Evolutionary conservation across 2,888 invertebrate genomes (phyloP).

Genomic region (Nomada hirtipes): DNA sequence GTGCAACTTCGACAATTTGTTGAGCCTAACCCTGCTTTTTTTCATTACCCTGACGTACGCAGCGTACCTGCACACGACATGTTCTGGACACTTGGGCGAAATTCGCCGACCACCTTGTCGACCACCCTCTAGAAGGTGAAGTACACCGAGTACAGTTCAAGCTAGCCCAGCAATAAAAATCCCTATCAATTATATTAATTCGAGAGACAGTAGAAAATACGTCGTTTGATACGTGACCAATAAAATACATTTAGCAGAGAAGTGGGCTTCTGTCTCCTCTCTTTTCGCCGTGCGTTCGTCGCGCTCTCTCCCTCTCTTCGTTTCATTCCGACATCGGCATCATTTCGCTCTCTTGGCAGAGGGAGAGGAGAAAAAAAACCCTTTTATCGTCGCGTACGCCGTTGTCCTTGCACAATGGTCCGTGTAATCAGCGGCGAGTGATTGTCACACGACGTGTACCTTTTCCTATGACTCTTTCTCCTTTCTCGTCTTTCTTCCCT

Average conservation of each 20-base stretch:
- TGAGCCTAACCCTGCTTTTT: too few species aligned
- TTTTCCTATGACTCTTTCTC: conserved; percentile 44
- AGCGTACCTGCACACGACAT: too few species aligned
- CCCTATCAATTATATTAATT: not conserved
- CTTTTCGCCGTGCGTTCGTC: not conserved
- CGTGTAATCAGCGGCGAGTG: conserved; percentile 84
- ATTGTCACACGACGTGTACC: conserved; percentile 74
- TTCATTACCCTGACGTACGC: too few species aligned
- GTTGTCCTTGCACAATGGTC: conserved; percentile 84
- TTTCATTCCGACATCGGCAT: conserved; percentile 31
- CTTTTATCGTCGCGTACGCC: conserved; percentile 60
- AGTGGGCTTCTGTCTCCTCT: not conserved
- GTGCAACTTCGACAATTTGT: too few species aligned
- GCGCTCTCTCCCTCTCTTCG: conserved; percentile 1
- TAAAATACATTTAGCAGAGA: conserved; percentile 10
- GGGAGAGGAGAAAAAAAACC: conserved; percentile 36
- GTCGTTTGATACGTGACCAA: not conserved
- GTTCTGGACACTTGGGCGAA: too few species aligned
- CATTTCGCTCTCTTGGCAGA: conserved; percentile 53
- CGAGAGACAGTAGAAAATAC: not conserved
- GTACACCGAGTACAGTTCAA: too few species aligned
- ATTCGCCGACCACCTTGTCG: too few species aligned
- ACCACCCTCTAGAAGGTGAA: too few species aligned
- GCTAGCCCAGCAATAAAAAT: too few species aligned
- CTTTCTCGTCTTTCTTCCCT: conserved; percentile 48